Evolutionary conservation across 2,797 vertebrate genomes (phyloP).

Genomic region (Cephalopachus bancanus): DNA sequence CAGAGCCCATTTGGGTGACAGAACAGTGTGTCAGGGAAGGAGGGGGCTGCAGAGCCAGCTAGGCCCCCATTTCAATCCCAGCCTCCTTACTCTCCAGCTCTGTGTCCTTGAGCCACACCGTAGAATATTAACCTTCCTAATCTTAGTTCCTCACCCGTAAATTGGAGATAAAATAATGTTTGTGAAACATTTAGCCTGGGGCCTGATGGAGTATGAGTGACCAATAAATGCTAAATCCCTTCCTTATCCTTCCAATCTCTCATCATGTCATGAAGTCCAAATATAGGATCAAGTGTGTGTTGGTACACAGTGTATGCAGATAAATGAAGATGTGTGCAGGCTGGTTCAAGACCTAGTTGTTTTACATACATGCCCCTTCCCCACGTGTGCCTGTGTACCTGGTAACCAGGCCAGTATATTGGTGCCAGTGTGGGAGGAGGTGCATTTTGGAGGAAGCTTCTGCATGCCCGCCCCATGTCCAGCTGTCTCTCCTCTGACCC

Average conservation of each 20-base stretch:
- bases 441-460: background rate
- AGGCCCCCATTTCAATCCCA: background rate
- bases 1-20: background rate
- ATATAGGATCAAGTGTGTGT: background rate
- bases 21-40: background rate
- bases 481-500: background rate
- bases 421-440: background rate
- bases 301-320: background rate
- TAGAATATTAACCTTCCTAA: background rate
- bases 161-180: background rate
- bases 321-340: background rate
- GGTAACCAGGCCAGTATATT: background rate
- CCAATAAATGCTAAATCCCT: background rate
- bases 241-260: background rate
- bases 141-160: background rate
- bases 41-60: background rate
- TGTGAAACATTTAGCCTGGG: background rate
- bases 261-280: background rate
- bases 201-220: background rate
- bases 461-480: background rate
- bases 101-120: background rate
- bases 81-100: background rate
- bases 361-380: no score
- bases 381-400: fast-evolving
- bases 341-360: background rate